Base-by-base conservation (phyloP, 2,888 invertebrate genomes). In the Camptogramma bilineatum region DNA sequence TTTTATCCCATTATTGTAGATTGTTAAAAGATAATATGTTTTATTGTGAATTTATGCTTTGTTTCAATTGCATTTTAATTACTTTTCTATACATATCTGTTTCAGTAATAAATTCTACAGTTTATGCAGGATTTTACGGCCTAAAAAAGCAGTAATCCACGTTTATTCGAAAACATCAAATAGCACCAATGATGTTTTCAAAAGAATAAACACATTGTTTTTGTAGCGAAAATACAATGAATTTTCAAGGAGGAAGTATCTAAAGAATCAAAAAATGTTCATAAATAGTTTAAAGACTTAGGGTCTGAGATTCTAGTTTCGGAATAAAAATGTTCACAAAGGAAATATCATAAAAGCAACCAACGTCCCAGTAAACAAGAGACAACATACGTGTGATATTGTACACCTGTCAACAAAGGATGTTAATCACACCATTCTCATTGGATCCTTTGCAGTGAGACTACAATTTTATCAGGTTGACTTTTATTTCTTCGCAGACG, bases 1-100 rank as follows among this genome's bases (percentile, higher is more conserved):
- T 76, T 85, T 83, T 84, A 83, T 86, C 77, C 75, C 76, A 81
- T n/a, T 84, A 83, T 65, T 83, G 83, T 83, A 83, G 82, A 83
- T 84, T 81, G 80, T 80, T 76, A 80, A 57, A 52, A 34, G 31
- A 56, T n/a, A n/a, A n/a, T 57, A 58, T 51, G 34, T 59, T 53
- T 66, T 55, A 44, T 28, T 18, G 17, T 16, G 28, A 46, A 17
- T 44, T 39, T 54, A 28, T 44, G 46, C 39, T 39, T 39, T n/a
- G 4, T 24, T 24, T 50, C 17, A 9, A 28, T 28, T 9, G 28
- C 31, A 9, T 0, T 28, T 28, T 4, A 2, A 9, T 31, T 51
- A 2, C n/a, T 50, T 21, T 4, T 39, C 13, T 10, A 16, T 44
- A 44, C 4, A 4, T 17, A 8, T 13, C n/a, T 39, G 13, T 13